phyloP scores from a whole-genome alignment of 2,797 vertebrate species.

The Macropodus opercularis region DNA sequence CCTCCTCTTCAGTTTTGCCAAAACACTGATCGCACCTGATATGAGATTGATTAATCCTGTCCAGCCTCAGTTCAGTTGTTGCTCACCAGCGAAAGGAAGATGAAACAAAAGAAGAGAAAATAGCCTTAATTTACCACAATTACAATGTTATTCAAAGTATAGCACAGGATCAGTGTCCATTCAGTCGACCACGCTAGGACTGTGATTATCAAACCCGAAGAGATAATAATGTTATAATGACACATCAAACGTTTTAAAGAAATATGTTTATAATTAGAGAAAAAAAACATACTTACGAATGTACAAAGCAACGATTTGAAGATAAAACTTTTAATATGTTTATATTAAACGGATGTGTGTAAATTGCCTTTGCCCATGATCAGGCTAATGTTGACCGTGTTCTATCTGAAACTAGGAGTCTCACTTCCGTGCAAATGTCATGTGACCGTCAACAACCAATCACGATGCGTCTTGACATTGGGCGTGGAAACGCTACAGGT shows the following conservation, averaged over 20 bases:
- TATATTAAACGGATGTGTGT: too few relatives aligned
- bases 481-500: slow-evolving; percentile 57
- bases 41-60: slow-evolving; percentile 47
- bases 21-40: slow-evolving; percentile 54
- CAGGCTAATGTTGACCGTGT: neutral
- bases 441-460: slow-evolving; percentile 3
- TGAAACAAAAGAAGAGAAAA: slow-evolving; percentile 24
- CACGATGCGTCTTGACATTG: slow-evolving; percentile 1
- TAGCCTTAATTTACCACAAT: slow-evolving; percentile 9
- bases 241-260: neutral
- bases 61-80: slow-evolving; percentile 28
- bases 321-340: neutral
- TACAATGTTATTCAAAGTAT: slow-evolving; percentile 19
- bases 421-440: too few relatives aligned
- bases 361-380: too few relatives aligned
- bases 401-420: too few relatives aligned
- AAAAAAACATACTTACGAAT: too few relatives aligned
- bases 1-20: slow-evolving; percentile 51
- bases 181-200: neutral
- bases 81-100: slow-evolving; percentile 24
- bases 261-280: neutral
- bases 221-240: neutral
- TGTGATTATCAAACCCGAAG: neutral
- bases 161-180: slow-evolving; percentile 5
- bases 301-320: slow-evolving; percentile 5